Conservation (phyloP, 2,888 invertebrate genomes). For the Rotaria socialis region DNA sequence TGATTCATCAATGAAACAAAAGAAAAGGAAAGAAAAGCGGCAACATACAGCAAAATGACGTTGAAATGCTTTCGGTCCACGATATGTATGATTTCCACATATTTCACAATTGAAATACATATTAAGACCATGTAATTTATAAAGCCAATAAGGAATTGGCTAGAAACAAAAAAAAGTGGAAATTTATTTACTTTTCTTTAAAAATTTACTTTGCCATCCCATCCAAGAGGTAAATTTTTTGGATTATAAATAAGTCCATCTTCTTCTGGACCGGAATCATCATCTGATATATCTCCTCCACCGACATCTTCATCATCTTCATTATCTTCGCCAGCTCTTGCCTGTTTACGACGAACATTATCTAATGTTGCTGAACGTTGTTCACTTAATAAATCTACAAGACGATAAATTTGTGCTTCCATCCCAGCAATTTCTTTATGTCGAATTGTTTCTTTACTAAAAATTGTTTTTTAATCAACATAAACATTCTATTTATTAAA, state of each 20-base stretch:
- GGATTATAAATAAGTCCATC: constrained; percentile 98
- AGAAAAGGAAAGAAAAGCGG: constrained; percentile 54
- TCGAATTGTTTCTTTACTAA: constrained; percentile 58
- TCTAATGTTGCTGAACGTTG: constrained; percentile 87
- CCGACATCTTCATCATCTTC: constrained; percentile 70
- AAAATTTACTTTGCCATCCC: constrained; percentile 83
- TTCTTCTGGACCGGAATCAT: constrained; percentile 64
- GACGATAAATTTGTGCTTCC: constrained; percentile 82
- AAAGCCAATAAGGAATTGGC: constrained; percentile 87
- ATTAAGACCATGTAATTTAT: constrained; percentile 95
- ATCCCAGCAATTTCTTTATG: constrained; percentile 80
- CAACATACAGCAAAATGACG: constrained; percentile 78
- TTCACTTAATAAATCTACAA: constrained; percentile 76
- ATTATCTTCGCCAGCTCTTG: constrained; percentile 71
- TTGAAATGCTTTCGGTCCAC: constrained; percentile 98
- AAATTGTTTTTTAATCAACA: neutral
- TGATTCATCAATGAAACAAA: neutral
- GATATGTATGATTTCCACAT: constrained; percentile 96
- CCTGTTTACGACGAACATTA: constrained; percentile 95
- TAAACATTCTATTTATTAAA: neutral
- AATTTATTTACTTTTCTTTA: neutral
- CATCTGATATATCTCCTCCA: constrained; percentile 63
- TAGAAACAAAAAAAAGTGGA: constrained; percentile 55
- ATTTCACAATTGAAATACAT: constrained; percentile 98
- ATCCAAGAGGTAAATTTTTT: constrained; percentile 94